Evolutionary conservation across 2,888 invertebrate species (phyloP).

Genomic region (Ectemnius continuus): DNA sequence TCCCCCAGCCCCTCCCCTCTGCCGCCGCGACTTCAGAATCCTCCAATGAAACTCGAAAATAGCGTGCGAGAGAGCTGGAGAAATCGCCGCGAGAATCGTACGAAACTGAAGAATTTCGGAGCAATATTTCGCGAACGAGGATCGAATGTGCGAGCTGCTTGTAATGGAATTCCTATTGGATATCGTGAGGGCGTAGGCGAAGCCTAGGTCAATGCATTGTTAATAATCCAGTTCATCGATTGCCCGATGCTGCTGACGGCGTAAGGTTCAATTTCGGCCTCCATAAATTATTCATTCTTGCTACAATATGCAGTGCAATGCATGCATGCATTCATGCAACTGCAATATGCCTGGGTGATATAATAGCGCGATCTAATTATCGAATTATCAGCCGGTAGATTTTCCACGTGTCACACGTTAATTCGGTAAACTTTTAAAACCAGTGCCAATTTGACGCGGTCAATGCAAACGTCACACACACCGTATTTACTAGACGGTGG

Average conservation of each 20-base stretch:
- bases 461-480: no score
- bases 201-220: conserved; percentile 32
- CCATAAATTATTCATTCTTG: conserved; percentile 54
- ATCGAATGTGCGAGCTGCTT: no score
- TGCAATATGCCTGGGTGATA: conserved; percentile 42
- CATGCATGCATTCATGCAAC: conserved; percentile 14
- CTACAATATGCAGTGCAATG: conserved; percentile 11
- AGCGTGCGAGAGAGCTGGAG: no score
- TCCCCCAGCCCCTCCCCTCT: neutral
- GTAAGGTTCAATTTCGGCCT: conserved; percentile 49
- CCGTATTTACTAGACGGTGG: no score
- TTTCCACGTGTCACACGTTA: no score
- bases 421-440: no score
- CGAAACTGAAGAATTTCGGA: no score
- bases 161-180: no score
- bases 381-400: conserved; percentile 10
- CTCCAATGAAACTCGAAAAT: no score
- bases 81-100: no score
- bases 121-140: no score
- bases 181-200: neutral
- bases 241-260: conserved; percentile 12
- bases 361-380: conserved; percentile 41
- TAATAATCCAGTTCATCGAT: conserved; percentile 45
- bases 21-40: neutral
- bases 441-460: no score